Evolutionary conservation across 2,113 vertebrate genomes (phyloP).

Genomic region (Epinephelus moara): DNA sequence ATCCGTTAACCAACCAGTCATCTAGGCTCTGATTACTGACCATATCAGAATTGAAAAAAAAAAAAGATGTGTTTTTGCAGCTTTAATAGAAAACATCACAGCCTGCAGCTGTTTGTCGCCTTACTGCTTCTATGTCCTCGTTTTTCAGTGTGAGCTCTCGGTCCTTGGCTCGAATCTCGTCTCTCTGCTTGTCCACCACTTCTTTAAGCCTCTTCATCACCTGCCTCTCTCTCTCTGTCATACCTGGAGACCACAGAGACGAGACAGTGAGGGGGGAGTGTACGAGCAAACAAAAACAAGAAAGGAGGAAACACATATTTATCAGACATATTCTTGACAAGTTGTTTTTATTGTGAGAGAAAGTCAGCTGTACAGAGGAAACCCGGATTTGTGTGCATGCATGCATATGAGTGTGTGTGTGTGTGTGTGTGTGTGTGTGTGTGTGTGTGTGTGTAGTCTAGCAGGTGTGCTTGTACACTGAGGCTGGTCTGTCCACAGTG

Average conservation of each 20-base stretch:
- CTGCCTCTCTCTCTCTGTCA: slow-evolving; percentile 95
- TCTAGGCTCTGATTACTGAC: too few species aligned
- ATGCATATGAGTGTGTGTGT: background rate
- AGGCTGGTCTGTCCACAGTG: slow-evolving; percentile 66
- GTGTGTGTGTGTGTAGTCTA: slow-evolving; percentile 8
- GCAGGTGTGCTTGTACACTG: slow-evolving; percentile 71
- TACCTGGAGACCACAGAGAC: slow-evolving; percentile 83
- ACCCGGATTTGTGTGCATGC: background rate
- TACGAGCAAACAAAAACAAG: background rate
- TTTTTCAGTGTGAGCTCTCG: slow-evolving; percentile 93
- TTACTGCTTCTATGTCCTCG: slow-evolving; percentile 97
- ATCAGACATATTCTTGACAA: background rate
- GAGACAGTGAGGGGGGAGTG: background rate
- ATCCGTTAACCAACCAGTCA: too few species aligned
- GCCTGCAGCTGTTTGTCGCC: slow-evolving; percentile 27
- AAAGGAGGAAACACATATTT: background rate
- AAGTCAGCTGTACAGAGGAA: background rate
- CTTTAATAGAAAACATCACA: background rate
- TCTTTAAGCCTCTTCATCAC: slow-evolving; percentile 99
- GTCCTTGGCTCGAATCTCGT: slow-evolving; percentile 98
- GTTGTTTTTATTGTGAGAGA: background rate
- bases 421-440: slow-evolving; percentile 23
- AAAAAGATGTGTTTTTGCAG: background rate
- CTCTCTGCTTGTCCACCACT: slow-evolving; percentile 97
- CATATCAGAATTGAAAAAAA: too few species aligned